Percentiles rank a stretch among this genome's conserved stretches.
Conservation (phyloP, 2,113 vertebrate genomes). For the Leucopternis melanops region DNA sequence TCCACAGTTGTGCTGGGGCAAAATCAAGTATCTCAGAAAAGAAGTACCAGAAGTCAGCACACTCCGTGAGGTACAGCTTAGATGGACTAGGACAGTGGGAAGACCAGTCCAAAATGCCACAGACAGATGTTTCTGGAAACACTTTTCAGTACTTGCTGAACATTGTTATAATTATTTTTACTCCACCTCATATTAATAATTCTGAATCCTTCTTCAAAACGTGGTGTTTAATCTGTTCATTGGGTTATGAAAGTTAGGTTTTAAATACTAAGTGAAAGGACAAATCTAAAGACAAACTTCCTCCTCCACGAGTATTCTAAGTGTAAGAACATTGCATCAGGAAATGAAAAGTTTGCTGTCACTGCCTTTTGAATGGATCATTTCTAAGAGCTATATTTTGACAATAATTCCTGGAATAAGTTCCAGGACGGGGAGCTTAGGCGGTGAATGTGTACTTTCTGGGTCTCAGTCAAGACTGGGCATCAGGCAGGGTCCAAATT, state of each 20-base stretch:
- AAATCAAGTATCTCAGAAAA: neutral
- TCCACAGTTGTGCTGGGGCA: rapidly evolving
- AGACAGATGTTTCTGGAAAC: neutral
- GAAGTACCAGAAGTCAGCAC: neutral
- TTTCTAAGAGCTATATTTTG: neutral
- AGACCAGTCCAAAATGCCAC: neutral
- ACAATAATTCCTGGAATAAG: neutral
- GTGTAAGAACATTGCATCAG: neutral
- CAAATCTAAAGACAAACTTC: neutral
- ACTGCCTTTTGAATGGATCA: neutral
- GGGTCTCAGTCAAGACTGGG: neutral
- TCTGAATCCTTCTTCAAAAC: neutral
- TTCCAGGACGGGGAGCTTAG: neutral
- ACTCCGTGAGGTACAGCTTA: neutral
- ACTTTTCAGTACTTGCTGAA: neutral
- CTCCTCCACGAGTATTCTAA: neutral
- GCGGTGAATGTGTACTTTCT: neutral
- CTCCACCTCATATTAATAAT: neutral
- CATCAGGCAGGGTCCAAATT: neutral
- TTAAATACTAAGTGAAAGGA: neutral
- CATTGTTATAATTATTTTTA: neutral
- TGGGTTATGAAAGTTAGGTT: neutral
- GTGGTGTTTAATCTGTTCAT: neutral
- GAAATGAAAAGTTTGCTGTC: neutral
- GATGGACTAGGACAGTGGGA: neutral